Percentiles rank a stretch among this genome's conserved stretches.
These are phyloP conservation scores for Sorex araneus DNA, from an alignment of 2,113 vertebrate genomes.

Conservation along the genomic window DNA sequence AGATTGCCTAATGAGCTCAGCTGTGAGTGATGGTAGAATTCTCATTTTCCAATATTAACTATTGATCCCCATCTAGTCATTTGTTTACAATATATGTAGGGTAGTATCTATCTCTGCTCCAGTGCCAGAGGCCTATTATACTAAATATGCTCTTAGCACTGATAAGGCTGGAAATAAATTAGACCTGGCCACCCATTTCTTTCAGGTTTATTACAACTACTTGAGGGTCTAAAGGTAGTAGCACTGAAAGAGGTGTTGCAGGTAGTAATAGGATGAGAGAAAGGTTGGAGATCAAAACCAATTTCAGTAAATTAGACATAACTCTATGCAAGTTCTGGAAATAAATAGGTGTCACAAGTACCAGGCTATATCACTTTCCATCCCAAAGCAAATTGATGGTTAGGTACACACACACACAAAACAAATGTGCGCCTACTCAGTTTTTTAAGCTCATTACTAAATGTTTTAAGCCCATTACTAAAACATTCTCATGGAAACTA, in stretches of 20 bases:
- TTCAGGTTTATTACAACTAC: background rate
- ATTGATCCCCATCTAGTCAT: background rate
- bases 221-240: background rate
- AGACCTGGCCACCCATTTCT: background rate
- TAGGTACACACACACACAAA: background rate
- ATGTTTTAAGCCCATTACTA: background rate
- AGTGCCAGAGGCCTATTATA: background rate
- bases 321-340: background rate
- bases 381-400: background rate
- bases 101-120: background rate
- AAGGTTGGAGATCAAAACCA: background rate
- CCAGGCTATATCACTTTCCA: slow-evolving; percentile 5
- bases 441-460: background rate
- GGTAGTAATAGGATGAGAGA: background rate
- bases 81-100: background rate
- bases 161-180: slow-evolving; percentile 19
- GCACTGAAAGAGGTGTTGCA: background rate
- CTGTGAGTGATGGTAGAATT: background rate
- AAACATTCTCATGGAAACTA: background rate
- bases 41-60: slow-evolving; percentile 39
- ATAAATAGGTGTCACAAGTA: background rate
- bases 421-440: background rate
- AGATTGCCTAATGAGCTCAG: background rate
- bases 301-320: slow-evolving; percentile 32
- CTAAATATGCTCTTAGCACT: background rate